These are phyloP conservation scores for Papio anubis DNA, from an alignment of 2,113 vertebrate genomes.

Conservation along the genomic window DNA sequence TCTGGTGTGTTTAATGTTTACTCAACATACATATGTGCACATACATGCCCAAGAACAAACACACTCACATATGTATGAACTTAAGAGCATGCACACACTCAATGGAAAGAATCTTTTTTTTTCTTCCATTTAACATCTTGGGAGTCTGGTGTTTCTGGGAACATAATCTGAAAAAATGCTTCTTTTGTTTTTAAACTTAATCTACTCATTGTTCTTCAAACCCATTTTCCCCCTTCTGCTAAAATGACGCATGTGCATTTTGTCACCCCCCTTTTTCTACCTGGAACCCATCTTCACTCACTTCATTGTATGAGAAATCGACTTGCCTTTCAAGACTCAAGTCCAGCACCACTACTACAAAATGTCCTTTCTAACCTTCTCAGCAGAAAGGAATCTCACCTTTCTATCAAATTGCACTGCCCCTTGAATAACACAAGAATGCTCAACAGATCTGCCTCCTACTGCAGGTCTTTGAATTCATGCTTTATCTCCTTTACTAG, in stretches of 20 bases:
- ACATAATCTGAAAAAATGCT: not conserved
- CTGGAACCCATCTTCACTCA: not conserved
- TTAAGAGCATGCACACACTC: not conserved
- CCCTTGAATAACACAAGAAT: not conserved
- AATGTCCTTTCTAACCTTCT: not conserved
- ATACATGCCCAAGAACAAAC: not conserved
- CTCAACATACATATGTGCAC: not conserved
- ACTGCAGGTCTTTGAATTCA: not conserved
- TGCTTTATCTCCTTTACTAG: not conserved
- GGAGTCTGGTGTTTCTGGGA: not conserved
- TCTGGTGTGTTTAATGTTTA: not conserved
- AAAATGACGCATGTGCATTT: not conserved
- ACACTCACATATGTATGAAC: not conserved
- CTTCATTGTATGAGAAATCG: not conserved
- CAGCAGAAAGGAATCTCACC: not conserved
- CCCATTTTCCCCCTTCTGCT: not conserved
- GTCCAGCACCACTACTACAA: not conserved
- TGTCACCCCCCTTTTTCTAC: not conserved
- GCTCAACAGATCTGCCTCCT: not conserved
- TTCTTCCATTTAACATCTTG: not conserved
- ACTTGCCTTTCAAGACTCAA: not conserved
- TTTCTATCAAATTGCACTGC: not conserved
- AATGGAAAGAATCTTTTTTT: not conserved
- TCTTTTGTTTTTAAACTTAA: not conserved
- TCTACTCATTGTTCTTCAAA: not conserved